Evolutionary conservation across 2,888 invertebrate genomes (phyloP), one percentile per base, ranked within the genome.

Genomic region (Metalampra italica): DNA sequence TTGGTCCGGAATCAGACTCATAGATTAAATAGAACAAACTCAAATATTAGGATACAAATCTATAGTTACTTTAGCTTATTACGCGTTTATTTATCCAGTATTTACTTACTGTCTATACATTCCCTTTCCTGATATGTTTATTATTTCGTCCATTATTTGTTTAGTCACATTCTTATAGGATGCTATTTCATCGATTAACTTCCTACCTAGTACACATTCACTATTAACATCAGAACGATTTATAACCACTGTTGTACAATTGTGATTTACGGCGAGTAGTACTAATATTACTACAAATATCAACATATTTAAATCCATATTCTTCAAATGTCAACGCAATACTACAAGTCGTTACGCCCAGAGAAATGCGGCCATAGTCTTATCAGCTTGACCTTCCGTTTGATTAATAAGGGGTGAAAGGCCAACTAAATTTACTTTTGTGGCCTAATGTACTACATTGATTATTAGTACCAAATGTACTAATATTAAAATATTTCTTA

Each of bases 111-210:
- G 83, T 7, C 81, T 60, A 71, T 90, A 92, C n/a, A 92, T 91
- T 41, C 71, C 71, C 1, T 80, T 78, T 60, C 90, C 90, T 49
- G 82, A 86, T 1, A 71, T 65, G 9, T 90, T 90, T 40, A 67
- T 61, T 9, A 91, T 78, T 47, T 82, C 75, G 7, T 84, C 61
- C 50, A 91, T 77, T 48, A 93, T 92, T 47, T 53, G 60, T 37
- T 84, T 64, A 0, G 91, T 90, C 7, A 82, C 63, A 49, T 82
- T 74, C 59, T 82, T 70, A 61, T 92, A 92, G 2, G 89, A 79
- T 12, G 81, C 76, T 55, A 94, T 93, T 83, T 94, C 93, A 11
- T 78, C 54, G 0, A 68, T 45, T 30, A 77, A 49, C 1, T 60
- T 53, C 30, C 50, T 34, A 50, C 66, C 64, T 22, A 76, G 47